These are phyloP conservation scores for Trachelus stipa DNA, from an alignment of 2,888 invertebrate species.

Conservation along the genomic window DNA sequence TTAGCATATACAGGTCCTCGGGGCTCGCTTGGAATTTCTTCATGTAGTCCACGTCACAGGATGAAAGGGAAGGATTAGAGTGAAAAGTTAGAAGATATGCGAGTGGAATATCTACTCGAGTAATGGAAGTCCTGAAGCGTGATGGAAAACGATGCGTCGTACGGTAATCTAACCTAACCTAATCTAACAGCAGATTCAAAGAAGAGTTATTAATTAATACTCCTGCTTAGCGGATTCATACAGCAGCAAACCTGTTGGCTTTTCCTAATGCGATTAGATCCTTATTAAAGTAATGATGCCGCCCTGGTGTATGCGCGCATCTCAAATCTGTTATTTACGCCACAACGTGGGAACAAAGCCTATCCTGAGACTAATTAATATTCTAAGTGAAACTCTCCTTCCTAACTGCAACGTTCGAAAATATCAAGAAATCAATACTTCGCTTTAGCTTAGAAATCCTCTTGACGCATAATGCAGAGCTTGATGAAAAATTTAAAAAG, in stretches of 20 bases:
- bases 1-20: neutral
- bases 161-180: neutral
- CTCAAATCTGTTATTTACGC: too few relatives aligned
- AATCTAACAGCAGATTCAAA: neutral
- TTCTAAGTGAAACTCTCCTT: neutral
- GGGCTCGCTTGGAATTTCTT: neutral
- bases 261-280: neutral
- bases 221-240: neutral
- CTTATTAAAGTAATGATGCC: neutral
- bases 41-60: neutral
- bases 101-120: neutral
- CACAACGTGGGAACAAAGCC: neutral
- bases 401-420: too few relatives aligned
- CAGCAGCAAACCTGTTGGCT: neutral
- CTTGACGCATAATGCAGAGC: too few relatives aligned
- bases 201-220: neutral
- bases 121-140: neutral
- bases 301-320: neutral
- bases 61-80: slow-evolving; percentile 17
- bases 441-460: too few relatives aligned
- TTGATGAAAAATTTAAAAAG: too few relatives aligned
- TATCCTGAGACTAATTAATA: neutral
- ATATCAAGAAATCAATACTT: too few relatives aligned
- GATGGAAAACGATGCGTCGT: neutral
- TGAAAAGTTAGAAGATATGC: slow-evolving; percentile 14